Evolutionary conservation across 2,888 invertebrate species (phyloP).

Genomic region (Agriopis leucophaearia): DNA sequence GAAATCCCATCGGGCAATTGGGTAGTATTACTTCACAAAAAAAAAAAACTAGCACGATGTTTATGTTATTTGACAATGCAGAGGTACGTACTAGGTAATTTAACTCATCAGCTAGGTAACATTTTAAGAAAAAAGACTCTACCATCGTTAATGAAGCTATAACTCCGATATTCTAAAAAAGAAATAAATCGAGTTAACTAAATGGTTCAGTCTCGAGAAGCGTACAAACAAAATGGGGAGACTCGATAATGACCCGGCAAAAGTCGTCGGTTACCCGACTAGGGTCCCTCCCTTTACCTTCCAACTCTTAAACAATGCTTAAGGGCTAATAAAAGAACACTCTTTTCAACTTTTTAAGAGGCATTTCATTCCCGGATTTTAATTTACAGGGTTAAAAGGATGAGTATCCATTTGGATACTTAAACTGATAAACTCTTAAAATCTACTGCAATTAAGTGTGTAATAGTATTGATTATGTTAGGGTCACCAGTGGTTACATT

Average conservation of each 20-base stretch:
- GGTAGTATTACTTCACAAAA: too few relatives aligned
- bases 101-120: too few relatives aligned
- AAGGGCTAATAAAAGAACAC: constrained; percentile 79
- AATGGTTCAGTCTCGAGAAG: constrained; percentile 62
- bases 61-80: too few relatives aligned
- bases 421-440: not conserved
- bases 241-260: constrained; percentile 79
- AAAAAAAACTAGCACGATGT: too few relatives aligned
- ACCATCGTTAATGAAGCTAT: constrained; percentile 30
- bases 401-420: too few relatives aligned
- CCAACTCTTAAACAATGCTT: constrained; percentile 82
- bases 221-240: constrained; percentile 71
- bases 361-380: constrained; percentile 49
- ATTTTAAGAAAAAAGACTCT: not conserved
- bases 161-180: constrained; percentile 44
- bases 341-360: constrained; percentile 72
- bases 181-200: constrained; percentile 61
- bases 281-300: constrained; percentile 71
- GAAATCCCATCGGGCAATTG: too few relatives aligned
- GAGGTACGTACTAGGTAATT: too few relatives aligned
- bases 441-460: not conserved
- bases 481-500: too few relatives aligned
- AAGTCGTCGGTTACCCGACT: constrained; percentile 64
- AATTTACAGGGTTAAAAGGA: constrained; percentile 54
- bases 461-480: too few relatives aligned